Evolutionary conservation across 2,797 vertebrate species (phyloP), one percentile per base, ranked within the genome.

Genomic region (Notolepis coatsorum): DNA sequence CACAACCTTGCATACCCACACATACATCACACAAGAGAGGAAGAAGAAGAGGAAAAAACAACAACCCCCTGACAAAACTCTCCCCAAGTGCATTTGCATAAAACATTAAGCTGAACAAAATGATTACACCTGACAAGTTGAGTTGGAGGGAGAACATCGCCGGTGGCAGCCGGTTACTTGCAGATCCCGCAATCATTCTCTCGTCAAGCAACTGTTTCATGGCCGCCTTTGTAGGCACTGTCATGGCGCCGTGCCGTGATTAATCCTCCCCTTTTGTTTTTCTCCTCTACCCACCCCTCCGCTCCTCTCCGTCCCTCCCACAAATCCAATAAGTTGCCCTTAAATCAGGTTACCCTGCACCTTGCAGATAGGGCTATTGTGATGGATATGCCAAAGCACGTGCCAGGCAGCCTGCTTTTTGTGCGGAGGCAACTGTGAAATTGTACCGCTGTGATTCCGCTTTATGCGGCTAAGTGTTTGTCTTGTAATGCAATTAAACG

Each of bases 401-500:
- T 88, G 88, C 87, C 88, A 90, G 89, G 82, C 88, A 54, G 84
- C 79, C 64, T 41, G 31, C 79, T 84, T 92, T 85, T 86, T 86
- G 84, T 85, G 77, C 46, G 38, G 77, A 63, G 83, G 79, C 77
- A 68, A n/a, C 87, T 90, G 88, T 90, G 89, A 92, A 92, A 91
- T 92, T 74, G 88, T 72, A 80, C 89, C 38, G 92, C 87, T 88
- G 88, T 90, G 88, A 91, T 90, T 90, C 76, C 81, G 87, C 87
- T 91, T 93, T 93, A 89, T 90, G 82, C 87, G 64, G 84, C 88
- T 89, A 92, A 93, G 89, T 91, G 90, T 91, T 91, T 90, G 88
- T 91, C 92, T 92, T 93, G 91, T 94, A 93, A 94, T 93, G 93
- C 92, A 93, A 93, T 93, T 93, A 93, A 93, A 92, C 75, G 85